Conservation (phyloP, 2,113 vertebrate genomes). For the Indicator maculatus region DNA sequence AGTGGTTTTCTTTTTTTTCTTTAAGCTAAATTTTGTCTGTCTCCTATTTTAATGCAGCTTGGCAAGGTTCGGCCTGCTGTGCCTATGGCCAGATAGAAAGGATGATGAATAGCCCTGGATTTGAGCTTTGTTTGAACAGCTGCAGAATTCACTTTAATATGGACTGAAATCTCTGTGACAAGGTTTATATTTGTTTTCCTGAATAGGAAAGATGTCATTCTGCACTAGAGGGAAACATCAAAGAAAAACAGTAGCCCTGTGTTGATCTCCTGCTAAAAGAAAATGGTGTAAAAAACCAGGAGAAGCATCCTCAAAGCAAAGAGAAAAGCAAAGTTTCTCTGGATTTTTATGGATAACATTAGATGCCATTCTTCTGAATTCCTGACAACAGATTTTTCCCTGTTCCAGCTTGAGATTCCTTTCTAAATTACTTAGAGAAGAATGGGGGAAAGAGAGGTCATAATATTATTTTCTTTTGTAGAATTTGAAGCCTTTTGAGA, state of each 20-base stretch:
- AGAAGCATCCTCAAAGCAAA: neutral
- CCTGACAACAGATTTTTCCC: neutral
- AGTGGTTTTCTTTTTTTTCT: too few relatives aligned
- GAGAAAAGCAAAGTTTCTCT: neutral
- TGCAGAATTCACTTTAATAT: constrained; percentile 22
- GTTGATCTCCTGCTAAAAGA: neutral
- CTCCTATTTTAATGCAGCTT: too few relatives aligned
- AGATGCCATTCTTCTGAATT: neutral
- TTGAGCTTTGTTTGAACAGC: constrained; percentile 53
- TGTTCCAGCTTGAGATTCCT: neutral
- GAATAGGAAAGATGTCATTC: neutral
- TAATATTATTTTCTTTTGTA: neutral
- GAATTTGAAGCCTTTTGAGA: neutral
- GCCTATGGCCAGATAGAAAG: too few relatives aligned
- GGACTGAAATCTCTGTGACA: neutral
- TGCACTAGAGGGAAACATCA: constrained; percentile 3
- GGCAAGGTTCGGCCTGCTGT: too few relatives aligned
- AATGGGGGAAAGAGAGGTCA: neutral
- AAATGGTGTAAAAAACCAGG: neutral
- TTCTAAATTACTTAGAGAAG: neutral
- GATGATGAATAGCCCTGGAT: neutral
- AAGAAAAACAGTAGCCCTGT: neutral
- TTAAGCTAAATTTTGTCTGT: too few relatives aligned
- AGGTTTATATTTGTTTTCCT: constrained; percentile 13
- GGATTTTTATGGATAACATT: neutral